Conservation (phyloP, 2,888 invertebrate genomes). For the Bibio marci region DNA sequence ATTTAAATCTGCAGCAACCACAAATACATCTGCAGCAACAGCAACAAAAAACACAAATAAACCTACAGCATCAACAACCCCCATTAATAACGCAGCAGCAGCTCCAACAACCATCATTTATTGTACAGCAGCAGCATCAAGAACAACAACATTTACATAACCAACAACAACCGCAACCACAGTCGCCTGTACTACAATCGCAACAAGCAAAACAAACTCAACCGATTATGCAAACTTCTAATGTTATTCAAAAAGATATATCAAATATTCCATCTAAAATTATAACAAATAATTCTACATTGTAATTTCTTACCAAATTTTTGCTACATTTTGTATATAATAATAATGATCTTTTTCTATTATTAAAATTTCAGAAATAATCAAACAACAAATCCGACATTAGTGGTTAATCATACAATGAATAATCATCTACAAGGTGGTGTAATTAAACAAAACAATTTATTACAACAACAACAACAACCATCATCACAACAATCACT, state of each 20-base stretch:
- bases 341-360: no score
- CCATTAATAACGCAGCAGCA: neutral
- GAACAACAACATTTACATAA: neutral
- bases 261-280: no score
- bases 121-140: neutral
- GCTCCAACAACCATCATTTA: neutral
- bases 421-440: no score
- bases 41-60: slow-evolving; percentile 1
- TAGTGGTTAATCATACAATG: no score
- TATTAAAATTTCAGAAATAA: no score
- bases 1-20: slow-evolving; percentile 19
- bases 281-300: no score
- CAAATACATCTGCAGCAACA: slow-evolving; percentile 14
- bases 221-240: neutral
- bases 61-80: slow-evolving; percentile 9
- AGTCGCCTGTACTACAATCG: slow-evolving; percentile 1
- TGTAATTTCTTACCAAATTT: no score
- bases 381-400: no score
- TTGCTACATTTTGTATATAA: no score
- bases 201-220: neutral
- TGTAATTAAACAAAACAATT: no score
- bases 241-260: neutral
- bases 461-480: slow-evolving; percentile 9
- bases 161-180: slow-evolving; percentile 1
- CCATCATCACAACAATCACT: slow-evolving; percentile 10